Evolutionary conservation across 2,797 vertebrate genomes (phyloP).

Genomic region (Schizopygopsis malacanthus): DNA sequence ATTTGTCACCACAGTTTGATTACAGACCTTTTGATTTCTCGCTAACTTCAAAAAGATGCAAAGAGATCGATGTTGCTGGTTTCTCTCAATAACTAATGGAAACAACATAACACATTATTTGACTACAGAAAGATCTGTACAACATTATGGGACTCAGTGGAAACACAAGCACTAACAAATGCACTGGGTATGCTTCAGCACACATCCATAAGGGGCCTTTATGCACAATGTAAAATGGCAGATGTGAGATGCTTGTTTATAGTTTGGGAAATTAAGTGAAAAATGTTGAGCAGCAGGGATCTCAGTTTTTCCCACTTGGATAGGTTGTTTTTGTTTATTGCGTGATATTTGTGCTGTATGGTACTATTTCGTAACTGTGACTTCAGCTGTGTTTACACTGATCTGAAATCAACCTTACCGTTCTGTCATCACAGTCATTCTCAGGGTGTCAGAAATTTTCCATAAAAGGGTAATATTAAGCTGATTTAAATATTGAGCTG

Average conservation of each 20-base stretch:
- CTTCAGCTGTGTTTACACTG: background rate
- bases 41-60: background rate
- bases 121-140: background rate
- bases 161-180: background rate
- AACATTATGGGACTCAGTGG: background rate
- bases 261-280: conserved; percentile 7
- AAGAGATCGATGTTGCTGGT: conserved; percentile 10
- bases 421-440: background rate
- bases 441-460: background rate
- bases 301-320: background rate
- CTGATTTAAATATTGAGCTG: background rate
- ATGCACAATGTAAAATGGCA: conserved; percentile 1
- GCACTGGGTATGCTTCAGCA: background rate
- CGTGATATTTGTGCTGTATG: background rate
- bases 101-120: background rate
- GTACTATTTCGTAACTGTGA: background rate
- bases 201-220: background rate
- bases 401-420: background rate
- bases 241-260: conserved; percentile 16
- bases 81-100: conserved; percentile 14
- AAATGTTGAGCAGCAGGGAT: background rate
- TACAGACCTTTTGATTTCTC: conserved; percentile 17
- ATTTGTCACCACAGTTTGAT: background rate
- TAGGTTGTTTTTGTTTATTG: background rate
- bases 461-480: background rate